Conservation (phyloP, 30 jellyfish, hydroid and myxozoan species). For the Nemopilema nomurai region DNA sequence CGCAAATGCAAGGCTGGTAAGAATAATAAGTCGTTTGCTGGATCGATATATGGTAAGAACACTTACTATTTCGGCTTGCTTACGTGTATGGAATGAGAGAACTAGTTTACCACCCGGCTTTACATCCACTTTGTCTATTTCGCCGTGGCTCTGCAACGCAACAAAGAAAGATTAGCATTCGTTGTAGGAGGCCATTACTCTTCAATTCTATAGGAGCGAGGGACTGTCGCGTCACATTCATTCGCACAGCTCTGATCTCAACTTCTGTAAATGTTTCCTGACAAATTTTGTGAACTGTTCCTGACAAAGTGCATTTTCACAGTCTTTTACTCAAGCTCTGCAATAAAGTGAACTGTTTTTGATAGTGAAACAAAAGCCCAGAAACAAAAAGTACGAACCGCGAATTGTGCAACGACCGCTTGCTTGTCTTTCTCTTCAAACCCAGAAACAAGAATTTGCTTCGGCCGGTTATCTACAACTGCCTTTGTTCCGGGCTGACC, state of each 20-base stretch:
- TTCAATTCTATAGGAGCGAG: no score
- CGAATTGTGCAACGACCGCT: slow-evolving; percentile 85
- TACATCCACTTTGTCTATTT: slow-evolving; percentile 89
- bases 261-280: no score
- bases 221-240: no score
- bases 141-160: slow-evolving; percentile 77
- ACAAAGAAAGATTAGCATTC: neutral
- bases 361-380: neutral
- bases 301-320: no score
- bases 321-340: no score
- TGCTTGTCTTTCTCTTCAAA: slow-evolving; percentile 84
- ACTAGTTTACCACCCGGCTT: slow-evolving; percentile 88
- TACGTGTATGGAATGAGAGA: slow-evolving; percentile 90
- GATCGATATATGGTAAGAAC: neutral
- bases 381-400: slow-evolving; percentile 48
- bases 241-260: no score
- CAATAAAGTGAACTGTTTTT: no score
- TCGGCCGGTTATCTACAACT: slow-evolving; percentile 87
- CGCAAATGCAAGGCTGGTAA: neutral
- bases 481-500: slow-evolving; percentile 38
- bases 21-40: neutral
- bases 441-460: slow-evolving; percentile 85
- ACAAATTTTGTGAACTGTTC: no score
- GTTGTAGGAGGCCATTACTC: neutral
- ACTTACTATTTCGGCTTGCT: slow-evolving; percentile 91